Evolutionary conservation across 2,797 vertebrate genomes (phyloP), one percentile per base, ranked within the genome.

Genomic region (Spinus pinus): DNA sequence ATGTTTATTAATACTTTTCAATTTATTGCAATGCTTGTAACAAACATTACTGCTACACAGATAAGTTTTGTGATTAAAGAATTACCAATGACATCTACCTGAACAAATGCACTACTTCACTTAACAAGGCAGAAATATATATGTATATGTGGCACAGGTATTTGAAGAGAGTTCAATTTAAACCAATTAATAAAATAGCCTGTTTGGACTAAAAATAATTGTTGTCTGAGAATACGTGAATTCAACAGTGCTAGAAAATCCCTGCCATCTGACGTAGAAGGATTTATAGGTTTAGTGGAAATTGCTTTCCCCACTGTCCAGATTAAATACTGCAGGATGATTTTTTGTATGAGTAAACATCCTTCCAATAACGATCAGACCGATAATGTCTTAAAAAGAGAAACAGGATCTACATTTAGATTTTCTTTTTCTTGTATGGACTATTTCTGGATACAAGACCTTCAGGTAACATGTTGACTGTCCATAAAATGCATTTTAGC

Each of bases 211-310:
- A 90, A 95, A 95, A 96, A 96, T 84, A 96, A 96, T 94, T 96
- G 93, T 96, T 94, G 49, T 75, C 86, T 86, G 88, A 81, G 94
- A 94, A 96, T 89, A 95, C 39, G 70, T 96, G 95, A 97, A 97
- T 98, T 94, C 97, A 93, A 79, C 95, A 92, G 95, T 94, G 94
- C 95, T 88, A 87, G 97, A 98, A 98, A 98, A 98, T 98, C 98
- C 98, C 96, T 97, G 97, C 96, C 98, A 98, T 98, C 98, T 99
- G 98, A 99, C 98, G 97, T 97, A 97, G 98, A 97, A 96, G 98
- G 98, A 98, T 98, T 99, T 98, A 98, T 96, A 97, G 98, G 98
- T 98, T 99, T 98, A 98, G 97, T 97, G 97, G 96, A 98, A 98
- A 98, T 98, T 98, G 97, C 98, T 98, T 98, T 98, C 97, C 97